A percentile compares a stretch with the other conserved stretches of the same genome.
Conservation (phyloP, 1,140 invertebrate genomes). For the Bombus fervidus region DNA sequence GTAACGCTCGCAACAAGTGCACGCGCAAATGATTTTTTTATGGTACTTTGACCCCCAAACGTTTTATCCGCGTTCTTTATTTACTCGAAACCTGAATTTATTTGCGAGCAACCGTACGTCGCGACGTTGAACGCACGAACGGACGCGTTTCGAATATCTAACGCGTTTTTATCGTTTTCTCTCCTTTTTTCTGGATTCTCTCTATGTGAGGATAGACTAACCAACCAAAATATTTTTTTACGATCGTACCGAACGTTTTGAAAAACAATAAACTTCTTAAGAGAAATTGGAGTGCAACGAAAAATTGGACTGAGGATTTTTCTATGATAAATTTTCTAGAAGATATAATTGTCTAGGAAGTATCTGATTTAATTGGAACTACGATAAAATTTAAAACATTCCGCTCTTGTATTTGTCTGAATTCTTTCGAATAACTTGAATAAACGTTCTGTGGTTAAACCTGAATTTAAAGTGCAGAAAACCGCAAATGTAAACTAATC, state of each 20-base stretch:
- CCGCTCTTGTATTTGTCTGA: too few species aligned
- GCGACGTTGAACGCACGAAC: background rate
- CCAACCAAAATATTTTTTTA: background rate
- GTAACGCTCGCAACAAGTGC: conserved; percentile 39
- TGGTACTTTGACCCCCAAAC: conserved; percentile 43
- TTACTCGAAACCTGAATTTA: conserved; percentile 41
- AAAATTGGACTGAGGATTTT: too few species aligned
- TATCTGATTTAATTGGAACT: background rate
- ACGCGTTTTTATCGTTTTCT: conserved; percentile 5
- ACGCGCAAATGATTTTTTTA: conserved; percentile 48
- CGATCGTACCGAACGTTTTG: background rate
- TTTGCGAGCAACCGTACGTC: conserved; percentile 28
- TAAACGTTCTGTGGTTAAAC: background rate
- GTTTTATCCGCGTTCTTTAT: conserved; percentile 48
- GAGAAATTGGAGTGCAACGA: background rate
- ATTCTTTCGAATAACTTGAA: too few species aligned
- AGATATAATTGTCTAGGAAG: background rate
- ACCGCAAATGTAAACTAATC: background rate
- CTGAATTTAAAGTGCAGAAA: background rate
- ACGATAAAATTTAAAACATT: background rate
- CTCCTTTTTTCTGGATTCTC: background rate
- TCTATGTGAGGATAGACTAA: background rate
- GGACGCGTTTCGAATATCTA: conserved; percentile 29
- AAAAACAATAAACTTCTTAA: background rate
- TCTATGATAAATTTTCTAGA: too few species aligned